These are phyloP conservation scores for Cephus pygmeus DNA, from an alignment of 2,888 invertebrate genomes.

Conservation along the genomic window DNA sequence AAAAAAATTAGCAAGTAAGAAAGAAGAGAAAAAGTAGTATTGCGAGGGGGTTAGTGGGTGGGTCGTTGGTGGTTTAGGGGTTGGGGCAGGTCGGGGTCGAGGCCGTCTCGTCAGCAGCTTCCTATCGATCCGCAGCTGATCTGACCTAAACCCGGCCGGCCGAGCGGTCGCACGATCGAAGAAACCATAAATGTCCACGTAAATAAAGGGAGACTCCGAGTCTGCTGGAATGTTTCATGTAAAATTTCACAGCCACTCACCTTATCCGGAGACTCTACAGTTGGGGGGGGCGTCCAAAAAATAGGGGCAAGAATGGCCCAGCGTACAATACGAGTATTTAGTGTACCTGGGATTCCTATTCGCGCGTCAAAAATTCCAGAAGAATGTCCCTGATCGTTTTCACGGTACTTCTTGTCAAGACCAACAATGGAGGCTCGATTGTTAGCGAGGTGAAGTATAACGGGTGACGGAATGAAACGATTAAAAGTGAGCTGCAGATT, in stretches of 20 bases:
- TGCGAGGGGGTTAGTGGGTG: not conserved
- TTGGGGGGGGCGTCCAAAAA: not conserved
- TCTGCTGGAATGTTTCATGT: not conserved
- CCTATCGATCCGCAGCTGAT: not conserved
- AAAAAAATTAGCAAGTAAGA: not conserved
- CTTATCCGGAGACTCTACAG: not conserved
- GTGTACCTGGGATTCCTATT: not conserved
- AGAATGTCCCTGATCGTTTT: not conserved
- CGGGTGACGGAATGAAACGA: not conserved
- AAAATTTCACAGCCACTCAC: not conserved
- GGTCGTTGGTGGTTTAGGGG: conserved; percentile 59
- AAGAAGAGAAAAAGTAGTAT: conserved; percentile 13
- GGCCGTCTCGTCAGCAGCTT: conserved; percentile 19
- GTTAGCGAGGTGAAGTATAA: not conserved
- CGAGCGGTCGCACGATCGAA: conserved; percentile 2
- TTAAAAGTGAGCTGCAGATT: not conserved
- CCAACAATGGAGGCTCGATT: not conserved
- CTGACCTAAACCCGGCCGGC: conserved; percentile 3
- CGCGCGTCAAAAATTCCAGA: not conserved
- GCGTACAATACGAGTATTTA: no score
- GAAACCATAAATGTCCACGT: not conserved
- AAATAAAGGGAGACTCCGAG: not conserved
- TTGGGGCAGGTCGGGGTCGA: conserved; percentile 44
- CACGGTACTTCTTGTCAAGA: not conserved
- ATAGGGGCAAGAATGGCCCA: not conserved